Conservation (phyloP, 2,797 vertebrate genomes). For the Cheirogaleus major region DNA sequence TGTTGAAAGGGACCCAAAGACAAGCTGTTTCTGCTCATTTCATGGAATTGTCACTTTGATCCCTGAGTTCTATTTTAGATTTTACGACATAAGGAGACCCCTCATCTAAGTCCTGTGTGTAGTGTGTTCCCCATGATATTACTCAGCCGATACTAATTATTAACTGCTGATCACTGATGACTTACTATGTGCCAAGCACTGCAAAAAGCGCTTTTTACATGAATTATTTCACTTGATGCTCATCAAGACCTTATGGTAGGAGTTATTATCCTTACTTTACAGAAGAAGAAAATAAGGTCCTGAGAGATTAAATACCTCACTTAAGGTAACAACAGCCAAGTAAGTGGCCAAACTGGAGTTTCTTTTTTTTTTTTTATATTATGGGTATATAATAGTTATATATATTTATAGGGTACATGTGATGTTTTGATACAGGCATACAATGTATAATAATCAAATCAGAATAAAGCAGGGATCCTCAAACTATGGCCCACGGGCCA, state of each 20-base stretch:
- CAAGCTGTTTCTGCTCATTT: neutral
- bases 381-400: no score
- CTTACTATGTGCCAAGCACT: neutral
- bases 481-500: no score
- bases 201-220: neutral
- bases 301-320: neutral
- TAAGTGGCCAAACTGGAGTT: neutral
- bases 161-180: neutral
- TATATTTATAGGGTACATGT: no score
- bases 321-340: neutral
- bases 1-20: neutral
- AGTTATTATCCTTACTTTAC: neutral
- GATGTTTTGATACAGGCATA: no score
- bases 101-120: neutral
- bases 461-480: no score
- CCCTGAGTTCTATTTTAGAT: neutral
- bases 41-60: neutral
- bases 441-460: no score
- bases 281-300: neutral
- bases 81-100: neutral
- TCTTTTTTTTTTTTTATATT: no score
- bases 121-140: neutral
- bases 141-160: neutral
- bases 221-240: neutral
- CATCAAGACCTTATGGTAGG: neutral